Conservation (phyloP, 2,113 vertebrate genomes). For the Pterophyllum scalare region DNA sequence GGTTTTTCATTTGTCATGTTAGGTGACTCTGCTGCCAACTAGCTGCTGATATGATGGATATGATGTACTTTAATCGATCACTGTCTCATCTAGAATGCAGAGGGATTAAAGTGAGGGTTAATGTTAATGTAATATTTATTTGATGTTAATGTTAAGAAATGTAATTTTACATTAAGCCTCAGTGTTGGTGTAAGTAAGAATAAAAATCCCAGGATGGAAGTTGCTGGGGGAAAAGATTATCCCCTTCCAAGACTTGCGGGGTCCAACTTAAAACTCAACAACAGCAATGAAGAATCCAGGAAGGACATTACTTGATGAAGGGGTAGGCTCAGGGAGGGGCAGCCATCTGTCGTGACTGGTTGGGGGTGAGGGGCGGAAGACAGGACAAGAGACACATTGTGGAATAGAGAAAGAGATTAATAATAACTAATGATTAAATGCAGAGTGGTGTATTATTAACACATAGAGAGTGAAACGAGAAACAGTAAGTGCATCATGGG, state of each 20-base stretch:
- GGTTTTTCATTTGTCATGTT: conserved; percentile 9
- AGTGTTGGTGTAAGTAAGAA: neutral
- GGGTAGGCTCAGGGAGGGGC: too few relatives aligned
- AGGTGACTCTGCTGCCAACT: neutral
- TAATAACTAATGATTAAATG: too few relatives aligned
- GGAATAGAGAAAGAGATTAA: too few relatives aligned
- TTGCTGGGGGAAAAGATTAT: neutral
- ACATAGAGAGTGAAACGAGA: too few relatives aligned
- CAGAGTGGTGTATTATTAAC: too few relatives aligned
- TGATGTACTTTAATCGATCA: neutral
- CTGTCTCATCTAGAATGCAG: neutral
- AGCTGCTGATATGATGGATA: neutral
- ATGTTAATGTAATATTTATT: neutral
- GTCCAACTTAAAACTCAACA: neutral
- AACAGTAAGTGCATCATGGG: too few relatives aligned
- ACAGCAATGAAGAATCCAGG: neutral
- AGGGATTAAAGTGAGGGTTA: neutral
- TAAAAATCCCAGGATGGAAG: neutral
- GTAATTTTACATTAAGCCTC: neutral
- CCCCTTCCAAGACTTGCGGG: neutral
- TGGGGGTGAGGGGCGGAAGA: too few relatives aligned
- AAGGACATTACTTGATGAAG: too few relatives aligned
- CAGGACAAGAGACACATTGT: too few relatives aligned
- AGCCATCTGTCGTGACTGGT: too few relatives aligned
- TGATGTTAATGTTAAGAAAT: conserved; percentile 2